Percentiles rank a stretch among this genome's conserved stretches.
Conservation (phyloP, 2,888 invertebrate species). For the Caenorhabditis sp. region DNA sequence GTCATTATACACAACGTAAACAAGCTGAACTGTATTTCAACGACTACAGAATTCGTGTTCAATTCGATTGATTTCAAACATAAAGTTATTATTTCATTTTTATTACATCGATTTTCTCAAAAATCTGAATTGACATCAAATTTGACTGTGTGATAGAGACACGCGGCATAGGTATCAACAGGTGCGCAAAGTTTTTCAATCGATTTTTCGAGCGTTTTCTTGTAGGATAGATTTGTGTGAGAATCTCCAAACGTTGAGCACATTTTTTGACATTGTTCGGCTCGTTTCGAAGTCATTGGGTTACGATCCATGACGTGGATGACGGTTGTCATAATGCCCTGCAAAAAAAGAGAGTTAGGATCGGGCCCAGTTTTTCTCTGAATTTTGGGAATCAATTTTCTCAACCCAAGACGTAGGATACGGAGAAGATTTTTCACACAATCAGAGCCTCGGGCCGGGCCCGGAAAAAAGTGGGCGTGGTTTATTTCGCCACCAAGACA, state of each 20-base stretch:
- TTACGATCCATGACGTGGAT: conserved; percentile 61
- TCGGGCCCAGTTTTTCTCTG: no score
- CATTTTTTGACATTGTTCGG: conserved; percentile 54
- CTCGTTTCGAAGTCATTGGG: conserved; percentile 28
- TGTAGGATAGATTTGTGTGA: conserved; percentile 23
- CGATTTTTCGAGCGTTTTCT: conserved; percentile 52
- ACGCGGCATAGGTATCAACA: conserved; percentile 60
- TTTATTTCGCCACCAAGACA: no score
- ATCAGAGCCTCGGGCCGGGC: no score
- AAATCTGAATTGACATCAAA: conserved; percentile 56
- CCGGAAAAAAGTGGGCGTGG: no score
- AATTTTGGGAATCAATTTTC: background rate
- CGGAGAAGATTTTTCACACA: no score
- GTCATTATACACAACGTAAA: no score
- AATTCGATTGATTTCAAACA: background rate
- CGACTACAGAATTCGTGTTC: no score
- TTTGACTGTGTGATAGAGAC: conserved; percentile 63
- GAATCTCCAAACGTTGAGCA: conserved; percentile 45
- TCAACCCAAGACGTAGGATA: no score
- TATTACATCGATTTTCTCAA: background rate
- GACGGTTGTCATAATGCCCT: conserved; percentile 62
- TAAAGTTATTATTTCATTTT: background rate
- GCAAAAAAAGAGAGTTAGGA: no score
- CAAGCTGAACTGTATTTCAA: no score
- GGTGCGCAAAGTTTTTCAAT: conserved; percentile 60